Base-by-base conservation (phyloP, 2,888 invertebrate species). In the Acleris emargana region DNA sequence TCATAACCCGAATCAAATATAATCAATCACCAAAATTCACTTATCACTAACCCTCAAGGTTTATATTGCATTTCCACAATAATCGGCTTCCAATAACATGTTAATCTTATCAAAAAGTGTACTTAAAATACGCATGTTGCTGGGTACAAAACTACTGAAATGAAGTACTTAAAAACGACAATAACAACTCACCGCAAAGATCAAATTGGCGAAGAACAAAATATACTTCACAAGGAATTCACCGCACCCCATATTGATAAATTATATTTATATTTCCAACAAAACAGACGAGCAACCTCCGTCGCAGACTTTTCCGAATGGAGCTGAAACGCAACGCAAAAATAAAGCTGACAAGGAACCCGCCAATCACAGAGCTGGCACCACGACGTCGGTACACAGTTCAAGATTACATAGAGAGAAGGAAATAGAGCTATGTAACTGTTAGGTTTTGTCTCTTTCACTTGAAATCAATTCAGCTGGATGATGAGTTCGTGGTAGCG, bases 211-310 rank as follows among this genome's bases (percentile, higher is more conserved):
- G 79, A 96, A 92, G 86, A 96, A 97, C 73, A 97, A 92, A 52
- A 96, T 93, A 76, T 96, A 96, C 89, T 97, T 97, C 70, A 96
- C 94, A 73, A 95, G 90, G 74, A 95, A 94, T 88, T 95, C 95
- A 83, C 95, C 95, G 74, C 95, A 95, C 82, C 94, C 94, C 94
- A 95, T 95, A 72, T 88, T 93, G 77, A 66, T 57, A 62, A n/a
- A 17, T 52, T 49, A 61, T 59, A 52, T 59, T 63, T 60, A 25
- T 38, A 22, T 62, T 67, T 38, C 49, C 22, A 55, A 49, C 43
- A 60, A 18, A 66, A 68, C 58, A 55, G 32, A 67, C 68, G 69
- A 68, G 69, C 54, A n/a, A 62, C 57, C 61, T 11, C 20, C 62
- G 32, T 51, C 13, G 22, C 13, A 43, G 55, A 58, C 63, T 50